Percentiles rank a stretch among this genome's conserved stretches.
phyloP scores from a whole-genome alignment of 2,888 invertebrate genomes.

The Notodonta dromedarius region DNA sequence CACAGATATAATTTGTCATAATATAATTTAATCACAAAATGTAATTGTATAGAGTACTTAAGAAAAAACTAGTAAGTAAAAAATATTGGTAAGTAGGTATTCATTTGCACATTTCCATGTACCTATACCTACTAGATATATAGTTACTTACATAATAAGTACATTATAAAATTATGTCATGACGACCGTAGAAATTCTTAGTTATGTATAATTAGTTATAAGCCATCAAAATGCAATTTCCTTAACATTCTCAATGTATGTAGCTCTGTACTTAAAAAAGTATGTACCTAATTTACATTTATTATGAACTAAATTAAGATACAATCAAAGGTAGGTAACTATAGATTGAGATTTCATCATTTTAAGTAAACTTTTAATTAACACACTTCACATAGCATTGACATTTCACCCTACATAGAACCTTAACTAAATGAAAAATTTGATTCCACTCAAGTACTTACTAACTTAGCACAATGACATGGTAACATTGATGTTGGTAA shows the following conservation, averaged over 20 bases:
- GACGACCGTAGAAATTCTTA: conserved; percentile 38
- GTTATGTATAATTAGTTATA: conserved; percentile 21
- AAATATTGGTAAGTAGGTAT: conserved; percentile 6
- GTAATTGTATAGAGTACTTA: conserved; percentile 30
- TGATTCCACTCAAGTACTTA: neutral
- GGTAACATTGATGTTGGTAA: neutral
- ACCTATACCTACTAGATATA: conserved; percentile 11
- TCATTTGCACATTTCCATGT: conserved; percentile 27
- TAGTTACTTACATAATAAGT: neutral
- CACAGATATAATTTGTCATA: conserved; percentile 38
- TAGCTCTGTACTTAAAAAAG: conserved; percentile 34
- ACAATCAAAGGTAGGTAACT: conserved; percentile 45
- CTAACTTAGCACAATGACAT: neutral
- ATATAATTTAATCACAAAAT: conserved; percentile 39
- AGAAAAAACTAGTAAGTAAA: neutral
- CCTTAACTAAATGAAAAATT: neutral
- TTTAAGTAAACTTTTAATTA: neutral
- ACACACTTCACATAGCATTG: conserved; percentile 3
- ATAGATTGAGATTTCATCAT: conserved; percentile 43
- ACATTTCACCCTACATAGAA: neutral
- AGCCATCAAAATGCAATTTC: conserved; percentile 28
- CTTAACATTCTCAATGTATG: conserved; percentile 23
- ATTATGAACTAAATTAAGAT: conserved; percentile 39
- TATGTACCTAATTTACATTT: conserved; percentile 35
- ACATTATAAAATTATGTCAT: conserved; percentile 26